A percentile compares a stretch with the other conserved stretches of the same genome.
These are phyloP conservation scores for Globia sparganii DNA, from an alignment of 2,888 invertebrate species.

Conservation along the genomic window DNA sequence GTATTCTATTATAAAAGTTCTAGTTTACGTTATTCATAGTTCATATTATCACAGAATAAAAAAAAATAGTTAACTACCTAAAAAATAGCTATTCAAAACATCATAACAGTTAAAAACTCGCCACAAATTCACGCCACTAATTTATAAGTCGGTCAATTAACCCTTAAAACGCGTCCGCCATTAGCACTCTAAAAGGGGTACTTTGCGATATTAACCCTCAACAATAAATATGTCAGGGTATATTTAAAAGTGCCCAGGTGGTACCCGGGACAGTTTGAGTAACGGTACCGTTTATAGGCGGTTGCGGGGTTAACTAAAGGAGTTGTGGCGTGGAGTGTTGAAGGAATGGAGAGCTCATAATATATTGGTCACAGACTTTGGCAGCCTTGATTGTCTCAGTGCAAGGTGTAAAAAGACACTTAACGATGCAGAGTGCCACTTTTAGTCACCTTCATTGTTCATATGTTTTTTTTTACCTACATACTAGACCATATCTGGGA, in stretches of 20 bases:
- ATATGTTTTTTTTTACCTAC: too few species aligned
- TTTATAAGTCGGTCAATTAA: slow-evolving; percentile 60
- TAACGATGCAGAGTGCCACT: too few species aligned
- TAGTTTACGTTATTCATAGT: too few species aligned
- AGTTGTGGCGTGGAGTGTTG: slow-evolving; percentile 18
- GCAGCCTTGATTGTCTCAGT: too few species aligned
- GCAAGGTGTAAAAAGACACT: too few species aligned
- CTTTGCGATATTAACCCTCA: slow-evolving; percentile 72
- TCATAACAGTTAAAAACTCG: slow-evolving; percentile 33
- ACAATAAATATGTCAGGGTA: slow-evolving; percentile 70
- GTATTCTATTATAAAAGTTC: too few species aligned
- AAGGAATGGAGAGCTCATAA: slow-evolving; percentile 29
- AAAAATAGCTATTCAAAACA: not conserved
- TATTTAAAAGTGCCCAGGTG: slow-evolving; percentile 71
- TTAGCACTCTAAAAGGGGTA: slow-evolving; percentile 71
- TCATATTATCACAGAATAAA: too few species aligned
- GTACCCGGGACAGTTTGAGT: slow-evolving; percentile 62
- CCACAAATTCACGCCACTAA: slow-evolving; percentile 51
- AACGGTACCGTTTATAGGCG: slow-evolving; percentile 54
- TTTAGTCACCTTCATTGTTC: too few species aligned
- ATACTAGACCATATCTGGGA: too few species aligned
- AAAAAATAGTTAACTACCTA: too few species aligned
- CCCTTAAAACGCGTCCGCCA: slow-evolving; percentile 57
- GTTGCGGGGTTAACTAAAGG: slow-evolving; percentile 58
- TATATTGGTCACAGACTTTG: not conserved